Conservation (phyloP, 2,888 invertebrate species). For the Anoncus sp. region DNA sequence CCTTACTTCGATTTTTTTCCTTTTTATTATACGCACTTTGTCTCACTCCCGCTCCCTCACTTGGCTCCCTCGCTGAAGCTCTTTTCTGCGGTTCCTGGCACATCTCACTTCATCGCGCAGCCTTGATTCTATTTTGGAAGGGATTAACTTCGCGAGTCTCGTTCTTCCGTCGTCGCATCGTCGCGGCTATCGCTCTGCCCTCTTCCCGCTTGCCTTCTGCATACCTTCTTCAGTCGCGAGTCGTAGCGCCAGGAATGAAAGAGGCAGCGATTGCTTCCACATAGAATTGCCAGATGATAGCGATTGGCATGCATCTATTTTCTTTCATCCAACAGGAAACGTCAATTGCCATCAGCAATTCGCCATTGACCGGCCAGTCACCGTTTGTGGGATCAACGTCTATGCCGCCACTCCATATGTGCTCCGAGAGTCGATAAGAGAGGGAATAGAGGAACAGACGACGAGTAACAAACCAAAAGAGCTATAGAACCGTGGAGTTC, state of each 20-base stretch:
- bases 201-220: conserved; percentile 28
- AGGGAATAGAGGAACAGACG: conserved; percentile 9
- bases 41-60: conserved; percentile 28
- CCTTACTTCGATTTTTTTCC: conserved; percentile 18
- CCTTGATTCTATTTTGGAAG: conserved; percentile 67
- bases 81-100: conserved; percentile 34
- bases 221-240: conserved; percentile 37
- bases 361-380: not conserved
- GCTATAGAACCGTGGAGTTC: conserved; percentile 24
- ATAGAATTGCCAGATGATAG: not conserved
- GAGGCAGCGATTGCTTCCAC: conserved; percentile 21
- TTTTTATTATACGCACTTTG: conserved; percentile 29
- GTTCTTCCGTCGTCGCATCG: conserved; percentile 41
- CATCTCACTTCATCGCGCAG: conserved; percentile 56
- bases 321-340: not conserved
- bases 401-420: not conserved
- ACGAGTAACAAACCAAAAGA: conserved; percentile 35
- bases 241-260: conserved; percentile 4
- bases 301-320: conserved; percentile 15
- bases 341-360: not conserved
- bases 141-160: conserved; percentile 58
- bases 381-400: not conserved
- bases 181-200: conserved; percentile 4
- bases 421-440: conserved; percentile 4
- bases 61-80: conserved; percentile 7